Base-by-base conservation (phyloP, 2,797 vertebrate genomes). In the Loriculus beryllinus region DNA sequence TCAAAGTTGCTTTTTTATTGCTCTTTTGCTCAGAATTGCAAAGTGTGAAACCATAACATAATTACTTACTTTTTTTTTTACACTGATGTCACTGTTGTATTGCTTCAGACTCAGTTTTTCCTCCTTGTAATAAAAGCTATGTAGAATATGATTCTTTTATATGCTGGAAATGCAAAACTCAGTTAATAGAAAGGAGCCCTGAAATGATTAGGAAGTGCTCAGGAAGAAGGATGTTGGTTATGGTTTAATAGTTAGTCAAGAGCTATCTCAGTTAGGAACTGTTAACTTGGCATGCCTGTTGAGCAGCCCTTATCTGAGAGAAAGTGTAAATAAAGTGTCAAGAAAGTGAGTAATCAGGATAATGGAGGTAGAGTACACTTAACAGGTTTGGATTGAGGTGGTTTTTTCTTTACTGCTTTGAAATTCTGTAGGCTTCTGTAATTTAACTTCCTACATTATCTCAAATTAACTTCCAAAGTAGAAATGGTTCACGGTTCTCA, bases 271-370 rank as follows among this genome's bases (percentile, higher is more conserved):
- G 37, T 87, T 89, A 75, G 85, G 70, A 77, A 37, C 75, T 92
- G 45, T 87, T 94, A 64, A 64, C 54, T 76, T 91, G 69, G 57
- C 39, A 15, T 56, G 65, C 65, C 25, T 75, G 28, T 85, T 89
- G 49, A 93, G 57, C 78, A 56, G 79, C 62, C 51, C 81, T 94
- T 94, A 95, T 90, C 93, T 62, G 79, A 83, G 40, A 51, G 78
- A 96, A 84, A 89, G 79, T 84, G 67, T 91, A 92, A 95, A 96
- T 59, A 88, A 65, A 91, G 68, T 83, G 82, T 49, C 33, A 54
- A 64, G 79, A 91, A 81, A 94, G 84, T 56, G 47, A 74, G 7
- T 72, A 51, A 49, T 82, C 25, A 23, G 51, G 80, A 31, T 89
- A 91, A 70, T 74, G 59, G 59, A 40, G 5, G 54, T 43, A 72